Percentiles rank a stretch among this genome's conserved stretches.
Evolutionary conservation across 2,797 vertebrate genomes (phyloP).

Genomic region (Muscicapa comitata): DNA sequence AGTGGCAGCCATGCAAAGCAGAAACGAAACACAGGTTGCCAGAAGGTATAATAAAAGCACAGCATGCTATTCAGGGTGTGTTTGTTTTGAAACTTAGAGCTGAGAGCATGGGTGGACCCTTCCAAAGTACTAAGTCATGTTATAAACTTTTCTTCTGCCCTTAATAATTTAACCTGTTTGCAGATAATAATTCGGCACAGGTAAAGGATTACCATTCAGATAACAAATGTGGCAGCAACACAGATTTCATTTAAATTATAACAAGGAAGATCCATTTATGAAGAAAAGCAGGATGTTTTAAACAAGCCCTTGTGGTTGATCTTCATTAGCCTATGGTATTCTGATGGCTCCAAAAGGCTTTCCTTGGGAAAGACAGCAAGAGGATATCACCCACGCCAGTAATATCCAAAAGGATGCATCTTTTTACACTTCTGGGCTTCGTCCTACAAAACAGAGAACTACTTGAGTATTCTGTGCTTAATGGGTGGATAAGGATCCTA

Average conservation of each 20-base stretch:
- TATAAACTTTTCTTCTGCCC: neutral
- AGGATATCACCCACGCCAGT: neutral
- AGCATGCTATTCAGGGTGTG: neutral
- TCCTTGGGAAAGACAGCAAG: neutral
- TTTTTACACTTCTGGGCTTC: neutral
- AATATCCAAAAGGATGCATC: neutral
- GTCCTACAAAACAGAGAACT: neutral
- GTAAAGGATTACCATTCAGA: neutral
- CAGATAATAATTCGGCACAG: neutral
- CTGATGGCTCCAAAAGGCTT: neutral
- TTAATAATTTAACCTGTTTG: neutral
- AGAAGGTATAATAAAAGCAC: neutral
- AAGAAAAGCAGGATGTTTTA: neutral
- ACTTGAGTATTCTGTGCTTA: neutral
- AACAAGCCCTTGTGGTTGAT: neutral
- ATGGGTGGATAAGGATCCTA: neutral
- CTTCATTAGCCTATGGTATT: neutral
- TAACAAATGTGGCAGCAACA: neutral
- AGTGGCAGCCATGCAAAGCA: neutral
- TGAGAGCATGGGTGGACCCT: neutral
- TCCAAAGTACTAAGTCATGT: neutral
- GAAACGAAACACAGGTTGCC: neutral
- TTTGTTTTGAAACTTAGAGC: neutral
- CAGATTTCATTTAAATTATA: neutral
- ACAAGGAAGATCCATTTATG: neutral